Evolutionary conservation across 2,888 invertebrate genomes (phyloP).

Genomic region (Torymus aiolomorphi): DNA sequence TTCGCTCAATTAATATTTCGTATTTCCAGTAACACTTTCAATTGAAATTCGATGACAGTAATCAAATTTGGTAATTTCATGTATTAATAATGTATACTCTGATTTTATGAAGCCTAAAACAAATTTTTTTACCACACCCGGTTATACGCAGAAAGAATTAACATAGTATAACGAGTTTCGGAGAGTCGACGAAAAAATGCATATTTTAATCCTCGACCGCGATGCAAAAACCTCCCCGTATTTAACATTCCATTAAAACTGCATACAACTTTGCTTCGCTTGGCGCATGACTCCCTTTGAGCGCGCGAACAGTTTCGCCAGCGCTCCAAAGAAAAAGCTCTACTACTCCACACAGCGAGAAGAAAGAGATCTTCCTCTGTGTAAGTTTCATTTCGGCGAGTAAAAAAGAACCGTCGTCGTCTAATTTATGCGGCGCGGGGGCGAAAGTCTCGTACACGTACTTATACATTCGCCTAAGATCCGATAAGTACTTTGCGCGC

Average conservation of each 20-base stretch:
- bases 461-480: conserved; percentile 34
- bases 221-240: neutral
- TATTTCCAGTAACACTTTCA: too few species aligned
- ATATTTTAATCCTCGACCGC: neutral
- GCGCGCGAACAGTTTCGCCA: neutral
- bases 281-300: neutral
- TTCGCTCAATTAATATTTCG: too few species aligned
- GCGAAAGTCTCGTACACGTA: neutral
- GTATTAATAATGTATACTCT: too few species aligned
- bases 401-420: neutral
- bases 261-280: neutral
- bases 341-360: neutral
- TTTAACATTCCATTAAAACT: conserved; percentile 17
- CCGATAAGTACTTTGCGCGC: conserved; percentile 20
- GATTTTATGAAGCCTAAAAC: too few species aligned
- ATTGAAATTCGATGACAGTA: too few species aligned
- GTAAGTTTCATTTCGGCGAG: conserved; percentile 5
- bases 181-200: neutral
- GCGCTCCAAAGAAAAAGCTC: neutral
- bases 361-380: neutral
- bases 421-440: conserved; percentile 15
- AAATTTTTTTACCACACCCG: too few species aligned
- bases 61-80: too few species aligned
- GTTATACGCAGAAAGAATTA: too few species aligned
- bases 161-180: too few species aligned